Evolutionary conservation across 1,140 invertebrate species (phyloP).

Genomic region (Eciton burchellii): DNA sequence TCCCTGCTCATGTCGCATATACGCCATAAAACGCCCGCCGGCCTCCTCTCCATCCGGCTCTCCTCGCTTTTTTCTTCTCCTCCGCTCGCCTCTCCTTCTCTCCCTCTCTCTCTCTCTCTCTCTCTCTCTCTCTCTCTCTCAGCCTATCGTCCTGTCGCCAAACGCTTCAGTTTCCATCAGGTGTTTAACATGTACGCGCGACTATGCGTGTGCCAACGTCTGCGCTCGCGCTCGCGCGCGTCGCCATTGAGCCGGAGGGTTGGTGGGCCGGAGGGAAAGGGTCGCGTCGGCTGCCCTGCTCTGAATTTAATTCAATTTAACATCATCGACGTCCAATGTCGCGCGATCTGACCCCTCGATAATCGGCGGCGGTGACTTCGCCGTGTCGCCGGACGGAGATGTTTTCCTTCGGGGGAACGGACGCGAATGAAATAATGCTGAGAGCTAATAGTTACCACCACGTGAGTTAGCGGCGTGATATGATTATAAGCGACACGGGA

Average conservation of each 20-base stretch:
- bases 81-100: constrained; percentile 19
- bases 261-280: constrained; percentile 16
- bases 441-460: constrained; percentile 14
- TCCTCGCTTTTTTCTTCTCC: constrained; percentile 5
- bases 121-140: neutral
- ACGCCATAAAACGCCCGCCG: constrained; percentile 63
- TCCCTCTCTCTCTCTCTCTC: neutral
- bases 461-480: neutral
- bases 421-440: constrained; percentile 38
- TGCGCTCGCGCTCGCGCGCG: neutral
- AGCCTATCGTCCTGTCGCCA: neutral
- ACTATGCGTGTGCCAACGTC: neutral
- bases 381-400: constrained; percentile 45
- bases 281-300: constrained; percentile 26
- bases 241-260: neutral
- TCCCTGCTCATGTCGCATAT: constrained; percentile 70
- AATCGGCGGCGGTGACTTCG: constrained; percentile 35
- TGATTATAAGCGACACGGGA: constrained; percentile 14
- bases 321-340: constrained; percentile 61
- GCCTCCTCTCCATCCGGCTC: neutral
- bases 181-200: constrained; percentile 14
- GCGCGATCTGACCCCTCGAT: constrained; percentile 61
- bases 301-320: constrained; percentile 65
- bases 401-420: constrained; percentile 42
- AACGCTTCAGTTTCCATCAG: constrained; percentile 23